These are phyloP conservation scores for Arothron firmamentum DNA, from an alignment of 2,113 vertebrate species.

Conservation along the genomic window DNA sequence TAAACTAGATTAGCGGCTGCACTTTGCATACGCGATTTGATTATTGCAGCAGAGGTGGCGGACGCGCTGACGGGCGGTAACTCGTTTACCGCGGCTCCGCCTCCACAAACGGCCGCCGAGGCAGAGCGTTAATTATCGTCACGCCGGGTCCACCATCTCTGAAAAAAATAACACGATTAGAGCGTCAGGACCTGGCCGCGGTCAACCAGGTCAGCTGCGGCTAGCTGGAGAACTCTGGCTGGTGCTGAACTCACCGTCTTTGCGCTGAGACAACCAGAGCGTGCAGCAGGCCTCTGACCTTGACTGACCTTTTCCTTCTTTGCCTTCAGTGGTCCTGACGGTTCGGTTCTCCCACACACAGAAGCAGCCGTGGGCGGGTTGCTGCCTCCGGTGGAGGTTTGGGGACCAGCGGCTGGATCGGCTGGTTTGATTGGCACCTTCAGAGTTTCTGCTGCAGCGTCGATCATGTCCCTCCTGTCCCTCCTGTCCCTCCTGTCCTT, in stretches of 20 bases:
- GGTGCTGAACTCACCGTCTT: neutral
- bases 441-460: too few relatives aligned
- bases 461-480: neutral
- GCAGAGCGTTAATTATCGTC: conserved; percentile 64
- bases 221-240: conserved; percentile 11
- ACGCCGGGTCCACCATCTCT: conserved; percentile 36
- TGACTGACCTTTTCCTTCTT: too few relatives aligned
- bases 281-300: too few relatives aligned
- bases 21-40: conserved; percentile 76
- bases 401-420: too few relatives aligned
- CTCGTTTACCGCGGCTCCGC: conserved; percentile 67
- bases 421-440: too few relatives aligned
- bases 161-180: conserved; percentile 34
- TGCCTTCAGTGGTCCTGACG: too few relatives aligned
- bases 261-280: too few relatives aligned
- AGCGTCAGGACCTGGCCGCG: conserved; percentile 38
- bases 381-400: too few relatives aligned
- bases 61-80: conserved; percentile 66
- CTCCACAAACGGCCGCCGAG: conserved; percentile 60
- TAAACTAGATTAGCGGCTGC: conserved; percentile 67
- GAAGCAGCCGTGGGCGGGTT: too few relatives aligned
- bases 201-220: conserved; percentile 15
- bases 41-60: conserved; percentile 71
- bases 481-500: conserved; percentile 14
- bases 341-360: too few relatives aligned